Percentiles rank a stretch among this genome's conserved stretches.
phyloP scores from a whole-genome alignment of 1,140 invertebrate species.

The Pseudomyrmex sp. region DNA sequence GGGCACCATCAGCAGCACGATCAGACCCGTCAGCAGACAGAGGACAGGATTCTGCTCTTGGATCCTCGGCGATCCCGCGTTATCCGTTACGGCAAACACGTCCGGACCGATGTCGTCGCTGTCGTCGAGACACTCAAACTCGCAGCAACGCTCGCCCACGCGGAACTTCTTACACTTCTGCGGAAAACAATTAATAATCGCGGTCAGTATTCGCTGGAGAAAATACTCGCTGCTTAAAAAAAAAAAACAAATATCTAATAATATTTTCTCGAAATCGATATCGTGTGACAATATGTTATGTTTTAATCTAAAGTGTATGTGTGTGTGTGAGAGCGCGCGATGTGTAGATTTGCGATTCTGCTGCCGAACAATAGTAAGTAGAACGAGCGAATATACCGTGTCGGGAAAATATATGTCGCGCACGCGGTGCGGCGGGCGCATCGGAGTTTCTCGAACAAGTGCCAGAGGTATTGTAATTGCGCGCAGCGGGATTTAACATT shows the following conservation, averaged over 20 bases:
- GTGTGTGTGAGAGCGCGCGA: background rate
- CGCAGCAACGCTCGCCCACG: conserved; percentile 91
- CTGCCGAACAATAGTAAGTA: background rate
- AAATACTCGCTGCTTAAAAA: background rate
- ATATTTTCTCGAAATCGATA: no score
- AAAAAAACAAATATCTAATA: no score
- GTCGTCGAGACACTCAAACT: conserved; percentile 90
- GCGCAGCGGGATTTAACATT: conserved; percentile 54
- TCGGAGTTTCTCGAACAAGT: conserved; percentile 42
- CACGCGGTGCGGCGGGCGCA: background rate
- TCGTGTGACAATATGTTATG: no score
- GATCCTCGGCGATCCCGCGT: conserved; percentile 64
- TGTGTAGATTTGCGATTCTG: no score
- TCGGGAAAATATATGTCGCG: background rate
- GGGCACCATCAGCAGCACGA: conserved; percentile 43
- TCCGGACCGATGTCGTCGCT: conserved; percentile 77
- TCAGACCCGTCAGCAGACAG: conserved; percentile 6
- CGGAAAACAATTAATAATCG: conserved; percentile 29
- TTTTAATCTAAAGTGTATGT: no score
- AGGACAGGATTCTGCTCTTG: conserved; percentile 25
- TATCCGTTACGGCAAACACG: conserved; percentile 68
- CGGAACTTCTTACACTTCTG: conserved; percentile 92
- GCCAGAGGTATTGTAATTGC: conserved; percentile 59
- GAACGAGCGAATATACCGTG: conserved; percentile 15
- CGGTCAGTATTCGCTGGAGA: conserved; percentile 7